Evolutionary conservation across 2,888 invertebrate genomes (phyloP), one percentile per base, ranked within the genome.

Genomic region (Branchellion lobata): DNA sequence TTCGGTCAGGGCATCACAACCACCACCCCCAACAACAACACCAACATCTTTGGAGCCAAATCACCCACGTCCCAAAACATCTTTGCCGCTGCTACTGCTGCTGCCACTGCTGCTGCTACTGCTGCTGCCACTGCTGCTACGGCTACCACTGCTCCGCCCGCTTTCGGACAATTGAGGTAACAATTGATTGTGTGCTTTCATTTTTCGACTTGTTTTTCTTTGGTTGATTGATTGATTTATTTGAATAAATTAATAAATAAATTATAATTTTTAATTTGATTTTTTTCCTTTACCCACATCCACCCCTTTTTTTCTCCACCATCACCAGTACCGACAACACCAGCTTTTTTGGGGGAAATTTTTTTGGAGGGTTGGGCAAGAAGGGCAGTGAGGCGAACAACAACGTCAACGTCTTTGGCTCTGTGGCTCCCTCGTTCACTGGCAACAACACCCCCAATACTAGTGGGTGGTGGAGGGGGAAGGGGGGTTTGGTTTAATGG

Each of bases 331-430:
- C 5, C 31, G 21, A n/a, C 51, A n/a, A 29, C 51, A 11, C 29
- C 1, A 61, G 71, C 11, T 24, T 69, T 14, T 80, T 80, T 40
- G 80, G 80, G 18, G 78, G 77, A 29, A 33, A 27, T 33, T n/a
- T 40, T 14, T 40, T 40, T 40, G 40, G 73, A 11, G 73, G 79
- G 2, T 72, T 80, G 1, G 78, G 80, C 21, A 36, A 36, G 29
- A 61, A 77, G 72, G 69, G 77, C 21, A 71, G 61, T 53, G 71
- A 79, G 11, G 78, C 77, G 71, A 80, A 80, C 31, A 71, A 77
- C 5, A 57, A 31, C n/a, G 51, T 36, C 14, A 80, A 80, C 29
- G 78, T 80, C 0, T 80, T 80, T 72, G 80, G 77, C 14, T 36
- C n/a, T n/a, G n/a, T n/a, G n/a, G n/a, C n/a, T n/a, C n/a, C n/a